Conservation (phyloP, 2,888 invertebrate genomes). For the Masnerella sp. region DNA sequence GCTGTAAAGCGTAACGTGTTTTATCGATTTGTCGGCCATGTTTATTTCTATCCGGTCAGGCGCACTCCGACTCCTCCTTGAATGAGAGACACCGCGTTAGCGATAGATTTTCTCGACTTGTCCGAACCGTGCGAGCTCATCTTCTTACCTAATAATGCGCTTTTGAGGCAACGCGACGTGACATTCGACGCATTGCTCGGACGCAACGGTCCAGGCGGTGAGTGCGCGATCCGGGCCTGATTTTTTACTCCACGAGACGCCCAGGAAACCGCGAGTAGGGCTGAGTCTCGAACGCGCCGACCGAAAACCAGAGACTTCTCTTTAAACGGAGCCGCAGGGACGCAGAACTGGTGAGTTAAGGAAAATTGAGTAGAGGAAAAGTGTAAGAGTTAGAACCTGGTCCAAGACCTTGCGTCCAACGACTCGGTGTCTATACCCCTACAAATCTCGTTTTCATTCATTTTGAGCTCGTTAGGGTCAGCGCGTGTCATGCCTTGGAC, state of each 20-base stretch:
- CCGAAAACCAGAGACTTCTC: slow-evolving; percentile 18
- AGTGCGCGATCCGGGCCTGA: slow-evolving; percentile 33
- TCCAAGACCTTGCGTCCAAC: slow-evolving; percentile 32
- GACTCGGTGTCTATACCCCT: slow-evolving; percentile 19
- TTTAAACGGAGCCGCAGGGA: slow-evolving; percentile 26
- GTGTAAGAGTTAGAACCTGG: neutral
- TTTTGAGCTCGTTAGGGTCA: slow-evolving; percentile 44
- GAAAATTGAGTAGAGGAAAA: neutral
- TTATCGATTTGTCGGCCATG: slow-evolving; percentile 74
- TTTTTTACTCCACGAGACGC: slow-evolving; percentile 38
- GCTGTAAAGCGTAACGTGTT: slow-evolving; percentile 74
- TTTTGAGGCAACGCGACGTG: slow-evolving; percentile 58
- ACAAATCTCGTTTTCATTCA: slow-evolving; percentile 11
- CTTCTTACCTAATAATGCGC: slow-evolving; percentile 61
- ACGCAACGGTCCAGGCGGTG: slow-evolving; percentile 37
- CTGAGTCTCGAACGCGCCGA: slow-evolving; percentile 26
- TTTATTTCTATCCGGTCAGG: slow-evolving; percentile 68
- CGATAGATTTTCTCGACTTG: slow-evolving; percentile 71
- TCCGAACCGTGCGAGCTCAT: slow-evolving; percentile 63
- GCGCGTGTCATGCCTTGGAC: slow-evolving; percentile 31
- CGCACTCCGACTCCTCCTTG: slow-evolving; percentile 69
- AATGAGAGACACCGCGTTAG: slow-evolving; percentile 66
- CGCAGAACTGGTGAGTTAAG: slow-evolving; percentile 34
- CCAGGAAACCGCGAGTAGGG: slow-evolving; percentile 21
- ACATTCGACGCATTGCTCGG: slow-evolving; percentile 28